phyloP scores from a whole-genome alignment of 2,888 invertebrate genomes.

The Ennomos erosarius region DNA sequence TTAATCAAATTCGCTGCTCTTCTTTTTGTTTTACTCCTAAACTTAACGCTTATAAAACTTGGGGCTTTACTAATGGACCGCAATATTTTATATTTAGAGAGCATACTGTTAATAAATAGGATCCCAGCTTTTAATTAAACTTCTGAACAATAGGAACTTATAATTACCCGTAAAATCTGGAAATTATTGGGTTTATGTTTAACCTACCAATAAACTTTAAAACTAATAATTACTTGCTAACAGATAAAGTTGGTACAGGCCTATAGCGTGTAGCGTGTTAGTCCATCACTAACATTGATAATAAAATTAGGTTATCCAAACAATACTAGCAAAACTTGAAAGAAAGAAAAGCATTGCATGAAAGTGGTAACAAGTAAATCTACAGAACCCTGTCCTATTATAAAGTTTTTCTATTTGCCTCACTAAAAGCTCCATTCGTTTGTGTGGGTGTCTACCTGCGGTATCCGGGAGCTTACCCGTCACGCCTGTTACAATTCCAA shows the following conservation, averaged over 20 bases:
- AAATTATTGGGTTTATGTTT: no score
- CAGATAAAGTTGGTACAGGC: no score
- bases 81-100: slow-evolving; percentile 10
- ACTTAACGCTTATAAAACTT: slow-evolving; percentile 26
- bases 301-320: no score
- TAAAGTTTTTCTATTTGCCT: slow-evolving; percentile 54
- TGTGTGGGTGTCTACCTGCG: slow-evolving; percentile 79
- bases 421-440: slow-evolving; percentile 55
- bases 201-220: no score
- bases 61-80: slow-evolving; percentile 17
- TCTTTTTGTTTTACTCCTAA: slow-evolving; percentile 16
- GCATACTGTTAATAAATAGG: slow-evolving; percentile 4
- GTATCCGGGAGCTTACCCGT: slow-evolving; percentile 71
- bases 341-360: no score
- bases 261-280: no score
- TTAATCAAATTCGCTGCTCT: slow-evolving; percentile 22
- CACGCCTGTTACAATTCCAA: slow-evolving; percentile 66
- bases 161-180: no score
- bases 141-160: slow-evolving; percentile 2
- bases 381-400: slow-evolving; percentile 44
- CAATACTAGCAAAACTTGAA: no score
- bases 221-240: no score
- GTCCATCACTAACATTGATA: no score
- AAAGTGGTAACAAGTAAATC: not conserved
- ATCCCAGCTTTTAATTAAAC: slow-evolving; percentile 6